These are phyloP conservation scores for Nemapogon koenigi DNA, from an alignment of 2,888 invertebrate species.

Conservation along the genomic window DNA sequence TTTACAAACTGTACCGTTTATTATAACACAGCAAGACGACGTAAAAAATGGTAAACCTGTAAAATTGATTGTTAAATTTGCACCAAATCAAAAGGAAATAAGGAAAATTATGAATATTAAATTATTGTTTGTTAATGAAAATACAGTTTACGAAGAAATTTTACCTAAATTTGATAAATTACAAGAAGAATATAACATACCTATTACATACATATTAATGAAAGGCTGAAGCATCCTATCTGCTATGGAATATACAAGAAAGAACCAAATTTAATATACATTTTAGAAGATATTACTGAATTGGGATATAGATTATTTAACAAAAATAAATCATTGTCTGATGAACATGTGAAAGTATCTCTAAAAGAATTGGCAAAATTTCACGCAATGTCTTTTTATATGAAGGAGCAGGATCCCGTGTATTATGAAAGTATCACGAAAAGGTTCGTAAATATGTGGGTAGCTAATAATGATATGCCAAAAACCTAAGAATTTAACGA, in stretches of 20 bases:
- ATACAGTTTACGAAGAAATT: conserved; percentile 24
- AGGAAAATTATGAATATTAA: conserved; percentile 18
- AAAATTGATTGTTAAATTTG: conserved; percentile 31
- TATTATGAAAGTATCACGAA: conserved; percentile 18
- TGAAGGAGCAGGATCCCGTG: conserved; percentile 27
- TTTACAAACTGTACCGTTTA: too few species aligned
- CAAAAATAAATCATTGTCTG: conserved; percentile 22
- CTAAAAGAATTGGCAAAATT: conserved; percentile 28
- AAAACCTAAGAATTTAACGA: neutral
- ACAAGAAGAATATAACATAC: conserved; percentile 24
- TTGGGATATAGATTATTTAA: conserved; percentile 26
- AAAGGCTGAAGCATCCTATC: conserved; percentile 23
- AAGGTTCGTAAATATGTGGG: conserved; percentile 20
- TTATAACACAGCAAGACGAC: neutral
- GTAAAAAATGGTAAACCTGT: conserved; percentile 19
- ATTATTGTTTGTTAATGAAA: conserved; percentile 26
- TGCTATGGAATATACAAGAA: conserved; percentile 26
- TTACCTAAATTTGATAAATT: conserved; percentile 27
- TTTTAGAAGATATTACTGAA: conserved; percentile 30
- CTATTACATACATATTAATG: conserved; percentile 23
- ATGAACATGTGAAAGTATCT: conserved; percentile 23
- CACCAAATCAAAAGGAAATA: conserved; percentile 19
- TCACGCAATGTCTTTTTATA: conserved; percentile 31
- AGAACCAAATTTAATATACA: conserved; percentile 25
- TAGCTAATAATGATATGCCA: neutral